These are phyloP conservation scores for Sphenopsis melanotis DNA, from an alignment of 2,797 vertebrate genomes.

Conservation along the genomic window DNA sequence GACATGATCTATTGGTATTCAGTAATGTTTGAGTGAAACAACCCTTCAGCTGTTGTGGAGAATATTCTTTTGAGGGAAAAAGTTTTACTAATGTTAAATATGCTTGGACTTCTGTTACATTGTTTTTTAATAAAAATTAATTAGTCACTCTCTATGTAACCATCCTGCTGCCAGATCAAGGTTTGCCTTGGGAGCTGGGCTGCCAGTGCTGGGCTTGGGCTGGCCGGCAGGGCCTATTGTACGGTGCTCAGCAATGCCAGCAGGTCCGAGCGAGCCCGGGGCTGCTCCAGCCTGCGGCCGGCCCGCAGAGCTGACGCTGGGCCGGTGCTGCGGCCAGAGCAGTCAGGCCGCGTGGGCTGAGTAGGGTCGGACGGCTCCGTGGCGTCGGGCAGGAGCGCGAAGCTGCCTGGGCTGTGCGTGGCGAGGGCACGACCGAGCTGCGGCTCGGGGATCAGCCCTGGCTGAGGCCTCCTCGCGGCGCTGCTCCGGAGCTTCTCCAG, in stretches of 20 bases:
- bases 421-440: background rate
- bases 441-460: background rate
- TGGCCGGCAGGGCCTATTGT: background rate
- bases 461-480: too few species aligned
- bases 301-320: background rate
- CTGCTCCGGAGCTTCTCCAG: too few species aligned
- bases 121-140: background rate
- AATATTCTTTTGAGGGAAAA: background rate
- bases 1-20: background rate
- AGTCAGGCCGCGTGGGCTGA: background rate
- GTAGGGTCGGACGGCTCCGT: too few species aligned
- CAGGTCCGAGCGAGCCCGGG: too few species aligned
- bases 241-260: accelerated
- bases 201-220: accelerated
- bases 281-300: background rate
- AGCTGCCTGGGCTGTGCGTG: background rate
- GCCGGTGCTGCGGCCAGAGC: background rate
- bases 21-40: background rate
- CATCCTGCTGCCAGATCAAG: background rate
- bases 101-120: accelerated
- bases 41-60: background rate
- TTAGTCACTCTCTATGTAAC: background rate
- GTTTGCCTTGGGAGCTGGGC: background rate
- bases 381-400: background rate
- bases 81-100: background rate